A percentile compares a stretch with the other conserved stretches of the same genome.
Conservation (phyloP, 2,113 vertebrate genomes). For the Rhinopithecus roxellana region DNA sequence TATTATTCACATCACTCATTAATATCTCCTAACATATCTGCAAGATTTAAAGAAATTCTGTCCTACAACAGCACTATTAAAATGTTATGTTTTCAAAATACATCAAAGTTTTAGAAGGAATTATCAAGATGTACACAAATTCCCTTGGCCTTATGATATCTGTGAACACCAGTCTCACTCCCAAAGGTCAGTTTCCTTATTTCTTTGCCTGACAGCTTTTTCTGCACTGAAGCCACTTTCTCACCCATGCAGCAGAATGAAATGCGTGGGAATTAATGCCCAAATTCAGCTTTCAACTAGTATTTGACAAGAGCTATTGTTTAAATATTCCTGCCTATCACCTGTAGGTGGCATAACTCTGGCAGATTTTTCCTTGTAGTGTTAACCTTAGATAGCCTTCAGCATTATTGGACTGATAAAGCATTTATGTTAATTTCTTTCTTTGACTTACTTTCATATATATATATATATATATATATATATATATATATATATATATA, state of each 20-base stretch:
- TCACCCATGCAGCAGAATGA: rapidly evolving
- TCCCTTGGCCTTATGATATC: background rate
- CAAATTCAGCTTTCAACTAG: background rate
- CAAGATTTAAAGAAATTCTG: background rate
- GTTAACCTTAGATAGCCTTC: background rate
- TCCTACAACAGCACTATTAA: background rate
- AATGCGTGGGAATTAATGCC: background rate
- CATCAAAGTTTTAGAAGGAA: background rate
- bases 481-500: too few species aligned
- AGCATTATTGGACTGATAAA: background rate
- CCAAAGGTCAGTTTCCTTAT: background rate
- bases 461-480: too few species aligned
- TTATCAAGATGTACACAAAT: background rate
- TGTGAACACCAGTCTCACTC: rapidly evolving
- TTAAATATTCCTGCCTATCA: background rate
- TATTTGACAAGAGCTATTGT: background rate
- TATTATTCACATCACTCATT: background rate
- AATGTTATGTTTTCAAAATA: background rate
- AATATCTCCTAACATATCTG: background rate
- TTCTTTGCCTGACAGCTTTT: background rate
- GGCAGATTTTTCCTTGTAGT: background rate
- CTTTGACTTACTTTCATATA: background rate
- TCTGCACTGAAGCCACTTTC: background rate
- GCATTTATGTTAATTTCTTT: background rate
- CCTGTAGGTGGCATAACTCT: too few species aligned